A percentile compares a stretch with the other conserved stretches of the same genome.
Evolutionary conservation across 2,113 vertebrate species (phyloP).

Genomic region (Platichthys flesus): DNA sequence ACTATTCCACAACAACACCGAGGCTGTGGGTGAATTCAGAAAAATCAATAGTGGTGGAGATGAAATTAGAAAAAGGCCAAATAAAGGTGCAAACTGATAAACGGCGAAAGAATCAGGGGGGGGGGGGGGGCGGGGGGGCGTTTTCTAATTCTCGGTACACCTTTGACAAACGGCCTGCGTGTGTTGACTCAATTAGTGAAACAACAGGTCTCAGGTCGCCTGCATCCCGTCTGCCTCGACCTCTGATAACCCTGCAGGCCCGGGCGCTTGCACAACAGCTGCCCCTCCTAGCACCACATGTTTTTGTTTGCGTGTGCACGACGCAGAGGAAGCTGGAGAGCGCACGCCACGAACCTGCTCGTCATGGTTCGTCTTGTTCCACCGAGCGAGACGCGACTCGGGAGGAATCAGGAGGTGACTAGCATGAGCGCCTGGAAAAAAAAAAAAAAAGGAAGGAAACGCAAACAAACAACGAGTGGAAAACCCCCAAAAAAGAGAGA

Average conservation of each 20-base stretch:
- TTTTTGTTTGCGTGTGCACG: background rate
- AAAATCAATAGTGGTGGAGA: slow-evolving; percentile 68
- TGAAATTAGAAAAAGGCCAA: slow-evolving; percentile 51
- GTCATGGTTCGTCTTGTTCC: too few species aligned
- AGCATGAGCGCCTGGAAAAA: background rate
- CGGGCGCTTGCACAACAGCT: slow-evolving; percentile 57
- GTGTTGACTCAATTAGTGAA: slow-evolving; percentile 63
- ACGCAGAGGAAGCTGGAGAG: background rate
- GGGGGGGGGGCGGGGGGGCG: slow-evolving; percentile 5
- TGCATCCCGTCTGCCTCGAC: slow-evolving; percentile 80
- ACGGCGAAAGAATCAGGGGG: slow-evolving; percentile 60
- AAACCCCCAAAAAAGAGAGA: background rate
- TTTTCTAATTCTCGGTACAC: slow-evolving; percentile 68
- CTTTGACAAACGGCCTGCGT: slow-evolving; percentile 45
- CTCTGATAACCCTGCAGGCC: slow-evolving; percentile 76
- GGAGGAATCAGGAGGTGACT: background rate
- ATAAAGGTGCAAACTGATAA: slow-evolving; percentile 46
- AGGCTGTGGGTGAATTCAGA: slow-evolving; percentile 45
- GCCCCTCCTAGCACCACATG: background rate
- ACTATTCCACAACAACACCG: slow-evolving; percentile 36
- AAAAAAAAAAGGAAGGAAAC: background rate
- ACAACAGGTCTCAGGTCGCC: slow-evolving; percentile 43
- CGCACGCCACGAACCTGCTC: too few species aligned
- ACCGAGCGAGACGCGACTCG: too few species aligned
- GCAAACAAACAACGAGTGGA: background rate